Evolutionary conservation across 2,113 vertebrate species (phyloP).

Genomic region (Chrysemys picta): DNA sequence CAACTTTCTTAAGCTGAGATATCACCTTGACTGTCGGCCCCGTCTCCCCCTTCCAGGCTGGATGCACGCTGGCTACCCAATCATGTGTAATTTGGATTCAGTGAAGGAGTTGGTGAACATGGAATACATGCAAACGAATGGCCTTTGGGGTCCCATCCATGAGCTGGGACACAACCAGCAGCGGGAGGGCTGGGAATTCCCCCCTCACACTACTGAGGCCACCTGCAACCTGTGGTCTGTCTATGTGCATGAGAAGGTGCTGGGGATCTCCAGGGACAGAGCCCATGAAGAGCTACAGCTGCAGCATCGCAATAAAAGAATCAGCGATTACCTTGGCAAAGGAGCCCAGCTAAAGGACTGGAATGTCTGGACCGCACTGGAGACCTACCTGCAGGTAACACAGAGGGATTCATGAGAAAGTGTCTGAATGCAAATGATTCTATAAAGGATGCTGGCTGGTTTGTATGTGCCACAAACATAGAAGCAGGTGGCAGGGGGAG

Average conservation of each 20-base stretch:
- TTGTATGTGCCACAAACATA: too few species aligned
- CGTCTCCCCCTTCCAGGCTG: conserved; percentile 68
- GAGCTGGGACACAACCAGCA: conserved; percentile 81
- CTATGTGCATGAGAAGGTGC: conserved; percentile 78
- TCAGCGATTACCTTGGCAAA: conserved; percentile 72
- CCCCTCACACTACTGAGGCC: conserved; percentile 75
- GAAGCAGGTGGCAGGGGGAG: too few species aligned
- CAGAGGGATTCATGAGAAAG: not conserved
- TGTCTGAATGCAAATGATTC: not conserved
- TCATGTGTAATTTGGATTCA: conserved; percentile 78
- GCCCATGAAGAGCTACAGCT: conserved; percentile 66
- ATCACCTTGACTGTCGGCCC: rapidly evolving
- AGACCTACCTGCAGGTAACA: conserved; percentile 80
- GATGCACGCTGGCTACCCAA: conserved; percentile 82
- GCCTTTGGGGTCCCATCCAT: conserved; percentile 81
- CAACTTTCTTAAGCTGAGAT: not conserved
- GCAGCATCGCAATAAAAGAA: conserved; percentile 63
- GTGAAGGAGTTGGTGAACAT: conserved; percentile 66
- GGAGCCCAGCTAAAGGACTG: conserved; percentile 76
- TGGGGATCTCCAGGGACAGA: conserved; percentile 74
- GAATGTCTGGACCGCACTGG: conserved; percentile 78
- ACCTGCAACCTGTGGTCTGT: conserved; percentile 80
- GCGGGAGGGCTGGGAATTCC: conserved; percentile 72
- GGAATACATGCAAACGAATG: conserved; percentile 64
- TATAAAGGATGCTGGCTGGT: too few species aligned